These are phyloP conservation scores for Dinocampus coccinellae DNA, from an alignment of 2,888 invertebrate species.

Conservation along the genomic window DNA sequence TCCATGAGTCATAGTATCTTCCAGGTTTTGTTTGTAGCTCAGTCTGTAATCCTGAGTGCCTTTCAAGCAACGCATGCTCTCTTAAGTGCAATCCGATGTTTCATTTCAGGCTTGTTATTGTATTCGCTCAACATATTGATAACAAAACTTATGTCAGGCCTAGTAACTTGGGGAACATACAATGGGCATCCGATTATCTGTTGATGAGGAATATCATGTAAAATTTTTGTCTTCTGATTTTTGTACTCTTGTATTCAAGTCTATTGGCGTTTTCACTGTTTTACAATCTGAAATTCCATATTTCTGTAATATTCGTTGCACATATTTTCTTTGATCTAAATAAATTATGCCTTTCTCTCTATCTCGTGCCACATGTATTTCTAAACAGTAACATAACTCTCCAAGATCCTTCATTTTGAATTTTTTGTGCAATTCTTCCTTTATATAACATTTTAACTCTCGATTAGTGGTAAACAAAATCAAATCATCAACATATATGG, in stretches of 20 bases:
- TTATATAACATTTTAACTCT: slow-evolving; percentile 14
- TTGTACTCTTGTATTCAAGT: slow-evolving; percentile 13
- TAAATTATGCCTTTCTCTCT: slow-evolving; percentile 20
- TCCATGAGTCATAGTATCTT: slow-evolving; percentile 34
- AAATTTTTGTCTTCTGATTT: neutral
- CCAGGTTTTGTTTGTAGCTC: slow-evolving; percentile 15
- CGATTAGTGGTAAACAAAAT: slow-evolving; percentile 37
- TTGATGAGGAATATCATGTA: slow-evolving; percentile 11
- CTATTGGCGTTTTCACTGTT: slow-evolving; percentile 29
- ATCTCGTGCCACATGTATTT: slow-evolving; percentile 42
- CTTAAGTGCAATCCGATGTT: slow-evolving; percentile 35
- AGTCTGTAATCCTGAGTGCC: slow-evolving; percentile 26
- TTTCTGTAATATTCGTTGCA: slow-evolving; percentile 30
- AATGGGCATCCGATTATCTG: slow-evolving; percentile 31
- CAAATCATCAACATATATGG: slow-evolving; percentile 44
- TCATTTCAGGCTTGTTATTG: slow-evolving; percentile 16
- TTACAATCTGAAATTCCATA: slow-evolving; percentile 37
- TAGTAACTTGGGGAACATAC: slow-evolving; percentile 23
- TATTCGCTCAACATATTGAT: slow-evolving; percentile 25
- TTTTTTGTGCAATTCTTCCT: slow-evolving; percentile 26
- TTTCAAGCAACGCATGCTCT: slow-evolving; percentile 38
- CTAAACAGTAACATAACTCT: slow-evolving; percentile 41
- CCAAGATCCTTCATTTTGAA: slow-evolving; percentile 48
- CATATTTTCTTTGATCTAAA: slow-evolving; percentile 42
- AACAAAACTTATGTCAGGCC: slow-evolving; percentile 35